Evolutionary conservation across 2,113 vertebrate species (phyloP), one percentile per base, ranked within the genome.

Genomic region (Lasiurus cinereus): DNA sequence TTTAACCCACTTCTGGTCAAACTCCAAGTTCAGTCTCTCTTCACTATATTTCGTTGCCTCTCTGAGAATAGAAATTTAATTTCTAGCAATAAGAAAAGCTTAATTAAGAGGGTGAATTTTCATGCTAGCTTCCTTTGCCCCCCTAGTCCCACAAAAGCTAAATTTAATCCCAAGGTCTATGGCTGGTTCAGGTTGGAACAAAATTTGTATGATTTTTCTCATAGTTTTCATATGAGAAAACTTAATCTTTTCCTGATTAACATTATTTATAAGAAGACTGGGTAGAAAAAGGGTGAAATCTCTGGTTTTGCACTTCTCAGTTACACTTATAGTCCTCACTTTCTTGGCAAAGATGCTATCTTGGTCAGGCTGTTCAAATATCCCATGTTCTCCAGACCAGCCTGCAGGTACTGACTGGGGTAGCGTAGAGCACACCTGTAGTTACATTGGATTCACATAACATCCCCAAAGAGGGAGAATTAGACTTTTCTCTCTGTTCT

Each of bases 1-100:
- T 76, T 90, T 59, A 18, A 74, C 22, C 39, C 39, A 86, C 0
- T 93, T 90, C 59, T 88, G 83, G 7, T 33, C 86, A 94, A 8
- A 69, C 22, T 80, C 56, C 67, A 36, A 93, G n/a, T 54, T 83
- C 4, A 70, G 0, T 93, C 33, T 66, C 69, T 87, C 87, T 22
- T 31, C 22, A 56, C 80, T 66, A 0, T 46, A 39, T 82, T 39
- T 77, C 39, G n/a, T 90, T 76, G 19, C 46, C 43, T 64, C 46
- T 83, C 27, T 87, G 15, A 8, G 46, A 94, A 83, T 33, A 83
- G 48, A 83, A 72, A 92, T 90, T 72, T 19, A 74, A 11, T 79
- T 92, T 72, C 39, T 22, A 59, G 19, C 82, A 80, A 56, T 31
- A 80, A 87, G 48, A 10, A 79, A 91, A 74, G n/a, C 19, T 91